Conservation (phyloP, 2,113 vertebrate genomes). For the Ia io region DNA sequence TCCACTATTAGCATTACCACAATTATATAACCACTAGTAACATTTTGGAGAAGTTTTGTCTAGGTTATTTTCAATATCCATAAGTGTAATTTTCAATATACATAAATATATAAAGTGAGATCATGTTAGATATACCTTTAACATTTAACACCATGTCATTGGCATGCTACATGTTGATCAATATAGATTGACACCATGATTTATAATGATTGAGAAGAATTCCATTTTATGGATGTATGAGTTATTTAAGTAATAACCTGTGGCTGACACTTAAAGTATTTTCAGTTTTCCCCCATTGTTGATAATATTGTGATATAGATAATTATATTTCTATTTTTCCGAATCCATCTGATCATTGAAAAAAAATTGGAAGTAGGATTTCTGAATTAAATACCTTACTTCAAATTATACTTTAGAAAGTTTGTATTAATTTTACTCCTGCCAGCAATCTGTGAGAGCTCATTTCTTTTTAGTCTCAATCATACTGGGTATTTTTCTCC, state of each 20-base stretch:
- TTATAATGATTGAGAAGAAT: neutral
- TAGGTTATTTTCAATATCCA: neutral
- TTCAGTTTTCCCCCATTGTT: neutral
- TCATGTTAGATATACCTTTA: neutral
- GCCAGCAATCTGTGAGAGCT: neutral
- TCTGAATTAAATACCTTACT: neutral
- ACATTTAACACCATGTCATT: neutral
- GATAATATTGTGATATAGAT: neutral
- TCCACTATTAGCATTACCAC: neutral
- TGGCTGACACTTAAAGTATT: neutral
- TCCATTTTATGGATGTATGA: neutral
- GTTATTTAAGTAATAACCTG: neutral
- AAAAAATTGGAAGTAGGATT: neutral
- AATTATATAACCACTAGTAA: neutral
- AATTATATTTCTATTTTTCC: neutral
- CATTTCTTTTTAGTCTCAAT: neutral
- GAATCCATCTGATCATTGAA: neutral
- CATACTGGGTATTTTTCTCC: neutral
- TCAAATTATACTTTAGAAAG: neutral
- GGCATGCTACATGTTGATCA: neutral
- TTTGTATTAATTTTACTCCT: conserved; percentile 4
- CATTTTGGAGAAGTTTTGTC: neutral
- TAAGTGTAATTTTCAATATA: neutral
- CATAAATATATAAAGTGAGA: neutral
- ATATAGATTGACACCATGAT: neutral